Evolutionary conservation across 2,797 vertebrate genomes (phyloP).

Genomic region (Manis pentadactyla): DNA sequence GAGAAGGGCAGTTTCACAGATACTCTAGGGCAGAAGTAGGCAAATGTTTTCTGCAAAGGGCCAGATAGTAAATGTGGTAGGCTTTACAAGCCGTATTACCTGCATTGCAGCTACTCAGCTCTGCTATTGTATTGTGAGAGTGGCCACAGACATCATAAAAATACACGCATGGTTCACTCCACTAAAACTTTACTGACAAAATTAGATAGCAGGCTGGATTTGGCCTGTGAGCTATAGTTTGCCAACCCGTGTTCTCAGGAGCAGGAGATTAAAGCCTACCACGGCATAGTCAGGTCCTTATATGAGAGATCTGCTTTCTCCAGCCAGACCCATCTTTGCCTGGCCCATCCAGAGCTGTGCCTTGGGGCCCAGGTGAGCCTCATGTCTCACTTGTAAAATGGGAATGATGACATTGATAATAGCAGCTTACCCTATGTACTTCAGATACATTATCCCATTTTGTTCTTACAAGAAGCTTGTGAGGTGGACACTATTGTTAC

Average conservation of each 20-base stretch:
- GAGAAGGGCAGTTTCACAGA: background rate
- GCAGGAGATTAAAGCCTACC: background rate
- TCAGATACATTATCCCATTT: background rate
- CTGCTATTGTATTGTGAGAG: background rate
- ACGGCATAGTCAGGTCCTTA: fast-evolving
- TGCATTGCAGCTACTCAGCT: background rate
- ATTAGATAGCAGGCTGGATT: background rate
- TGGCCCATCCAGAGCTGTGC: background rate
- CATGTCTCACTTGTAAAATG: background rate
- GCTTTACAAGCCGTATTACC: background rate
- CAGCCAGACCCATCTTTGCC: background rate
- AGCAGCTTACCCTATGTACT: background rate
- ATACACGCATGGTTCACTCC: background rate
- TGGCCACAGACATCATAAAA: background rate
- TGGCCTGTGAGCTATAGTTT: background rate
- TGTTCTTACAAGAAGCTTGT: background rate
- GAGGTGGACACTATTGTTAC: background rate
- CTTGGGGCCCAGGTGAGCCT: background rate
- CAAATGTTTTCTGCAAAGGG: background rate
- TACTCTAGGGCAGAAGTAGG: background rate
- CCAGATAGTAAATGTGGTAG: background rate
- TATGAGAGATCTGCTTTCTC: background rate
- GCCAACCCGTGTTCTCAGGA: background rate
- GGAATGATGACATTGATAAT: background rate
- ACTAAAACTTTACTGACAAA: background rate